Conservation (phyloP, 2,113 vertebrate species). For the Boleophthalmus pectinirostris region DNA sequence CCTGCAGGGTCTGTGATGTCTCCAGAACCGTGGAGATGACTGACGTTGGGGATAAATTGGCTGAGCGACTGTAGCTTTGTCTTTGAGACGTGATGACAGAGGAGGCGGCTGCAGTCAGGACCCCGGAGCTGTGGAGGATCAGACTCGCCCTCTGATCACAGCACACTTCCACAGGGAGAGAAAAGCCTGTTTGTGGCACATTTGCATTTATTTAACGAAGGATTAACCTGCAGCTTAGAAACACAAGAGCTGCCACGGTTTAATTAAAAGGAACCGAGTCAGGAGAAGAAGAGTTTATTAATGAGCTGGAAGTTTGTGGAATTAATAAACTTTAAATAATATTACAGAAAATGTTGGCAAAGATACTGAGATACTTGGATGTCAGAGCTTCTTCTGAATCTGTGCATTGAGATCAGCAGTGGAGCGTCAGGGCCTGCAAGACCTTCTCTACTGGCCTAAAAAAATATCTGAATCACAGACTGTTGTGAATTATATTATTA, state of each 20-base stretch:
- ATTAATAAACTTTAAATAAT: background rate
- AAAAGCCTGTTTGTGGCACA: conserved; percentile 5
- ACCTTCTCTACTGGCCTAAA: too few relatives aligned
- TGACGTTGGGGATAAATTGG: background rate
- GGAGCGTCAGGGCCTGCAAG: too few relatives aligned
- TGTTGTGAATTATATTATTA: too few relatives aligned
- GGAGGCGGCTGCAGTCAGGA: conserved; percentile 29
- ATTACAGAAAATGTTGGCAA: too few relatives aligned
- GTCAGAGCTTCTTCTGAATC: too few relatives aligned
- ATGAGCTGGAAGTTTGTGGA: background rate
- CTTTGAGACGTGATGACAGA: conserved; percentile 30
- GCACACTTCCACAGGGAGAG: background rate
- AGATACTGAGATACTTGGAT: too few relatives aligned
- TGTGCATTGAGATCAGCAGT: too few relatives aligned
- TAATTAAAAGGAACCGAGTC: background rate
- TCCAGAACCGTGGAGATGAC: background rate
- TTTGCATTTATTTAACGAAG: background rate
- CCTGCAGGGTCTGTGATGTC: background rate
- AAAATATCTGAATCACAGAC: too few relatives aligned
- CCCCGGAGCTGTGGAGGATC: conserved; percentile 18
- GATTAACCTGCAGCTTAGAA: background rate
- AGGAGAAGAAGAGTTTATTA: background rate
- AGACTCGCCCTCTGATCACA: conserved; percentile 12
- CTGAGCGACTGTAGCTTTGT: background rate
- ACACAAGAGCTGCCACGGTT: background rate